A percentile compares a stretch with the other conserved stretches of the same genome.
These are phyloP conservation scores for Parus major DNA, from an alignment of 2,113 vertebrate species.

Conservation along the genomic window DNA sequence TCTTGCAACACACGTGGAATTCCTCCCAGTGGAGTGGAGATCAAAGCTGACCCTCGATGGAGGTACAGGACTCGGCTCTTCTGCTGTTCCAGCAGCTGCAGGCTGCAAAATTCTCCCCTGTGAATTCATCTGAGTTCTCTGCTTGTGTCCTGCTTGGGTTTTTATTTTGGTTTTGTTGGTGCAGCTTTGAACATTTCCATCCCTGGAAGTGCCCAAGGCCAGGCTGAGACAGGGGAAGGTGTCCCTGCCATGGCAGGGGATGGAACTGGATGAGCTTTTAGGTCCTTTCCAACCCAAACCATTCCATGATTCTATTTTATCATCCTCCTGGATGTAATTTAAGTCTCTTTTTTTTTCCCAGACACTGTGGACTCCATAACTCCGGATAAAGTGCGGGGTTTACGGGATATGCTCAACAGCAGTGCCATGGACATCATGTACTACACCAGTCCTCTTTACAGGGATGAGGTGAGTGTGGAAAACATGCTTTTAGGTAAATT, in stretches of 20 bases:
- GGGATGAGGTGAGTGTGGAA: slow-evolving; percentile 84
- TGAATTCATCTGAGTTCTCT: background rate
- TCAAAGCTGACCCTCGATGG: slow-evolving; percentile 94
- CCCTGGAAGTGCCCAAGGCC: background rate
- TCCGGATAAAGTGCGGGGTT: slow-evolving; percentile 94
- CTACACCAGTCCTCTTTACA: slow-evolving; percentile 96
- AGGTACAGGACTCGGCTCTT: slow-evolving; percentile 73
- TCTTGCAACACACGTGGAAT: slow-evolving; percentile 90
- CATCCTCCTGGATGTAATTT: background rate
- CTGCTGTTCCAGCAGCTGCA: background rate
- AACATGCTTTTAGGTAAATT: fast-evolving
- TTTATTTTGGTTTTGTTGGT: background rate
- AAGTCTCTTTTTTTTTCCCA: background rate
- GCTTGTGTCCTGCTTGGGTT: background rate
- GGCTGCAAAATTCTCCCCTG: background rate
- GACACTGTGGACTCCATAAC: slow-evolving; percentile 98
- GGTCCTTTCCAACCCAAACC: background rate
- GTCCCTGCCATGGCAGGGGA: background rate
- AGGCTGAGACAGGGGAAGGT: fast-evolving
- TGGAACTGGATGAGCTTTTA: background rate
- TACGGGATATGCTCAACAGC: slow-evolving; percentile 96
- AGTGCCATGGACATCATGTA: slow-evolving; percentile 99
- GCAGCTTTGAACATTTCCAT: background rate
- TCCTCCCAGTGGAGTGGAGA: slow-evolving; percentile 96
- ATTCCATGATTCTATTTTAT: fast-evolving